Base-by-base conservation (phyloP, 2,113 vertebrate species). In the Cavia porcellus region DNA sequence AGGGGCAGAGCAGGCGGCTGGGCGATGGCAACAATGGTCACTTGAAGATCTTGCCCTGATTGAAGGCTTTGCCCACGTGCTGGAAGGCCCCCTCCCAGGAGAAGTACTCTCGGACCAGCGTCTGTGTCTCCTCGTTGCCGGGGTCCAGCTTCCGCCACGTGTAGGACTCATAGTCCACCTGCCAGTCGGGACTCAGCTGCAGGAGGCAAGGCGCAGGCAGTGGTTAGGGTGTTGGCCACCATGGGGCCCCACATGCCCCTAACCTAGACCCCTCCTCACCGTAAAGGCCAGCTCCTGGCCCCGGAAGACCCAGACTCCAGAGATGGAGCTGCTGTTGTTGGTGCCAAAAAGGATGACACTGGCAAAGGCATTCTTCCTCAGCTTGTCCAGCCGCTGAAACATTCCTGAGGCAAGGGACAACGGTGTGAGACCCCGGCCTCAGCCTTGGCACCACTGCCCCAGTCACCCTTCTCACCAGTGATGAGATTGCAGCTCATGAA, bases 401-500 rank as follows among this genome's bases (percentile, higher is more conserved):
- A 99, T 99, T 79, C 99, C 99, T 99, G 96, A n/a, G 72, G 47
- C 45, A 20, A 4, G 3, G 35, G 70, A 55, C 61, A 38, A 45
- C 3, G 0, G 5, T 79, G 1, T 6, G 3, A 20, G 20, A 35
- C 77, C 35, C 62, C 19, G 17, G 15, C 45, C 55, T 28, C 66
- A 14, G 30, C 30, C n/a, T 5, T 50, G 47, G 24, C 17, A 45
- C 32, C 35, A 47, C 12, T 55, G 5, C 8, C 72, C 8, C 50
- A 35, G 50, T 0, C 8, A 8, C 17, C 12, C 86, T 55, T 1
- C 97, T 98, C 95, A 99, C 99, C 99, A 83, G 99, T 99, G 98
- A 99, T 99, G 87, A 99, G 99, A 98, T 99, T 99, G 98, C 99
- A 99, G 98, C 99, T 99, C 99, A 99, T 99, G 98, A 99, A 99